phyloP scores from a whole-genome alignment of 1,140 invertebrate genomes.

The Doryteuthis pealeii region DNA sequence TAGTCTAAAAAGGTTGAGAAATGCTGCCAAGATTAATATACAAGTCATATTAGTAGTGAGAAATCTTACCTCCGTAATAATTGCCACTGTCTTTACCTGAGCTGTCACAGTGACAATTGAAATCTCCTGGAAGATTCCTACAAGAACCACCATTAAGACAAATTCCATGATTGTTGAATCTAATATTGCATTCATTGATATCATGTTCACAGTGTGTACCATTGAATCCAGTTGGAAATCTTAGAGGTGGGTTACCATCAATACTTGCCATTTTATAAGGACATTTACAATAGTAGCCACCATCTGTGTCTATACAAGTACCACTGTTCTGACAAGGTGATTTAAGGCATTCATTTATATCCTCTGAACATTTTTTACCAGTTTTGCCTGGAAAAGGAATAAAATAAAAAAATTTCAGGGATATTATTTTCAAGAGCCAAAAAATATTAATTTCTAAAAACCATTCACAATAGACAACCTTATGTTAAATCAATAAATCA shows the following conservation, averaged over 20 bases:
- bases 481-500: too few species aligned
- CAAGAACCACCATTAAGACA: slow-evolving; percentile 40
- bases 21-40: too few species aligned
- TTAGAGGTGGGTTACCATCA: not conserved
- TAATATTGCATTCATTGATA: slow-evolving; percentile 40
- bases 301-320: slow-evolving; percentile 57
- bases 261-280: not conserved
- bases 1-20: too few species aligned
- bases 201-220: slow-evolving; percentile 42
- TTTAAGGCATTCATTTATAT: slow-evolving; percentile 33
- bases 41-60: too few species aligned
- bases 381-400: slow-evolving; percentile 43
- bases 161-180: slow-evolving; percentile 20
- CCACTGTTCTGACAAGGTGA: slow-evolving; percentile 40
- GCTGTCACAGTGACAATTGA: slow-evolving; percentile 26
- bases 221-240: slow-evolving; percentile 24
- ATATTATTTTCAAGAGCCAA: too few species aligned
- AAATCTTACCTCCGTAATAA: slow-evolving; percentile 25
- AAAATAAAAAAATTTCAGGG: too few species aligned
- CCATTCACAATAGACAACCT: too few species aligned
- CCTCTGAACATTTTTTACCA: slow-evolving; percentile 31
- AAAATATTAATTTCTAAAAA: too few species aligned
- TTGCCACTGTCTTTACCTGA: slow-evolving; percentile 15
- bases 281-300: slow-evolving; percentile 76
- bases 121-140: slow-evolving; percentile 27